Conservation (phyloP, 2,888 invertebrate genomes). For the Drymonia ruficornis region DNA sequence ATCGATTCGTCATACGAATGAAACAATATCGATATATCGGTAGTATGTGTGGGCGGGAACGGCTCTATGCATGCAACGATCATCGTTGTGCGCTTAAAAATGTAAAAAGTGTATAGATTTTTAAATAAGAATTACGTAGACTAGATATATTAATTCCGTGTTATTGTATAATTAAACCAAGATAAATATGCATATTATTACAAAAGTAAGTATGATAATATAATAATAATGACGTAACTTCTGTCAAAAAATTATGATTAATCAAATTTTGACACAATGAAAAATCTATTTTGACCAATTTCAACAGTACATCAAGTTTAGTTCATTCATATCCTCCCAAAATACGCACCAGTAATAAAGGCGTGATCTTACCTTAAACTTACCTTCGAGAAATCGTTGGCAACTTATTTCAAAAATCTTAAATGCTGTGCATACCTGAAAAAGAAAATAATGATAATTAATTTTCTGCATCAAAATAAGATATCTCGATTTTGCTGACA, state of each 20-base stretch:
- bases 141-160: neutral
- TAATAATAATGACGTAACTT: too few relatives aligned
- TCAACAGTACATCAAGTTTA: too few relatives aligned
- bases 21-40: constrained; percentile 22
- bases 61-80: constrained; percentile 20
- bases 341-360: too few relatives aligned
- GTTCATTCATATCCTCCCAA: too few relatives aligned
- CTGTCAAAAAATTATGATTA: too few relatives aligned
- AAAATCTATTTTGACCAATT: too few relatives aligned
- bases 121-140: constrained; percentile 8
- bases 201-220: too few relatives aligned
- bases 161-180: too few relatives aligned
- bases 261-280: too few relatives aligned
- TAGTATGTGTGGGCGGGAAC: constrained; percentile 18
- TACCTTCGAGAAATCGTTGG: neutral
- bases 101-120: constrained; percentile 22
- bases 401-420: neutral
- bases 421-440: neutral
- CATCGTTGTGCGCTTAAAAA: constrained; percentile 12
- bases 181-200: too few relatives aligned
- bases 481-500: too few relatives aligned
- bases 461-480: too few relatives aligned
- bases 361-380: neutral
- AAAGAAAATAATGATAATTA: neutral
- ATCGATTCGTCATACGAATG: constrained; percentile 23